Evolutionary conservation across 2,888 invertebrate species (phyloP).

Genomic region (Nesidiocoris tenuis): DNA sequence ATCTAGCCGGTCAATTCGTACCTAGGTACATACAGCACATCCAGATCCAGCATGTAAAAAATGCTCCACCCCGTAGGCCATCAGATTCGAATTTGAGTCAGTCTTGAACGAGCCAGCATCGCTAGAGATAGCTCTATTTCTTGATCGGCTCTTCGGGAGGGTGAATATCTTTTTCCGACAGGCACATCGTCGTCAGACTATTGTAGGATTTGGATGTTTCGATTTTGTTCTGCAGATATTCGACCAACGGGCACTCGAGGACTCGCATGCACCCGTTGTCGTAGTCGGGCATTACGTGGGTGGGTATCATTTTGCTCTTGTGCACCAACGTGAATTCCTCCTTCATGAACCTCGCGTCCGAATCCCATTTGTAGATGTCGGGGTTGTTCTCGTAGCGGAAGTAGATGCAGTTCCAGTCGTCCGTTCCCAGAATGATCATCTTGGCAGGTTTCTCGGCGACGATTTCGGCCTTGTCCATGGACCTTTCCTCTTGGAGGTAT

Average conservation of each 20-base stretch:
- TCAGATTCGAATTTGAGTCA: too few relatives aligned
- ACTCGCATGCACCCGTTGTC: conserved; percentile 51
- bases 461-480: conserved; percentile 54
- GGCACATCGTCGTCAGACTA: conserved; percentile 38
- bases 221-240: conserved; percentile 57
- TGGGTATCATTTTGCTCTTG: conserved; percentile 50
- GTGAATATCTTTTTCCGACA: not conserved
- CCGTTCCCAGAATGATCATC: conserved; percentile 64
- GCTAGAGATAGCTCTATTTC: not conserved
- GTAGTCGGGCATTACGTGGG: conserved; percentile 51
- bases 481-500: conserved; percentile 53
- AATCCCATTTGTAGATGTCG: conserved; percentile 66
- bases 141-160: not conserved
- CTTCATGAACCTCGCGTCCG: conserved; percentile 54
- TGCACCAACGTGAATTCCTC: conserved; percentile 51
- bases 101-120: too few relatives aligned
- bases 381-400: conserved; percentile 58
- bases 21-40: too few relatives aligned
- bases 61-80: too few relatives aligned
- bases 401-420: conserved; percentile 54
- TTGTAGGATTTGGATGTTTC: conserved; percentile 27
- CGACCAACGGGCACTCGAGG: conserved; percentile 50
- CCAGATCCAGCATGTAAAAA: too few relatives aligned
- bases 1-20: too few relatives aligned
- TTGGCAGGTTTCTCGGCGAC: conserved; percentile 61